Conservation (phyloP, 2,797 vertebrate species). For the Hippopotamyrus pictus region DNA sequence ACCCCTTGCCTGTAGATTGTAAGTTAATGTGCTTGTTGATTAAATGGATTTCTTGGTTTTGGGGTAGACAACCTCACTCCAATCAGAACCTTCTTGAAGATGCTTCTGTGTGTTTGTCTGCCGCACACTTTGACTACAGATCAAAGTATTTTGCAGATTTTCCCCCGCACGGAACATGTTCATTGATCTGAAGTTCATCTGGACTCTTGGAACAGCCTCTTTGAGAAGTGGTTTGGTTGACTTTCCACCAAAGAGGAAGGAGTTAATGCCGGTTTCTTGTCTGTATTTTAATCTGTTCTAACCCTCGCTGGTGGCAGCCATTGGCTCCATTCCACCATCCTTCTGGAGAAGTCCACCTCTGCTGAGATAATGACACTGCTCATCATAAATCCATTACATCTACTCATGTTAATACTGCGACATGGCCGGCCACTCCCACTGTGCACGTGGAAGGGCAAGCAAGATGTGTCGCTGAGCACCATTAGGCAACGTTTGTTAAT, state of each 20-base stretch:
- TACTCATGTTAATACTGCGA: neutral
- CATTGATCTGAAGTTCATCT: neutral
- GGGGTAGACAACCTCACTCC: neutral
- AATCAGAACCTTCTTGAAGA: neutral
- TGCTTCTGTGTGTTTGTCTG: neutral
- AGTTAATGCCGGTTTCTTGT: neutral
- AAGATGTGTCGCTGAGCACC: neutral
- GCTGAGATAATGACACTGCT: conserved; percentile 1
- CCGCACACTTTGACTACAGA: neutral
- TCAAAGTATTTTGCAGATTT: neutral
- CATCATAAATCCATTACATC: neutral
- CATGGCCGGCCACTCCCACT: neutral
- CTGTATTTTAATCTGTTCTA: neutral
- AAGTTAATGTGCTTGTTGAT: neutral
- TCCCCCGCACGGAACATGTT: neutral
- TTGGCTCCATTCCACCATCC: neutral
- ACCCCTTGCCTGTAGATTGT: neutral
- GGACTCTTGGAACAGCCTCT: neutral
- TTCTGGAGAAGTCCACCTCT: neutral
- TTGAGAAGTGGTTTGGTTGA: neutral
- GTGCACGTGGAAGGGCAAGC: neutral
- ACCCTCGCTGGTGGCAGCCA: neutral
- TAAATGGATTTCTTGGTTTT: neutral
- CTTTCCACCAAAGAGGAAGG: neutral
- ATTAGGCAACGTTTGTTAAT: neutral